Conservation (phyloP, 2,797 vertebrate species). For the Hozukius guyotensis region DNA sequence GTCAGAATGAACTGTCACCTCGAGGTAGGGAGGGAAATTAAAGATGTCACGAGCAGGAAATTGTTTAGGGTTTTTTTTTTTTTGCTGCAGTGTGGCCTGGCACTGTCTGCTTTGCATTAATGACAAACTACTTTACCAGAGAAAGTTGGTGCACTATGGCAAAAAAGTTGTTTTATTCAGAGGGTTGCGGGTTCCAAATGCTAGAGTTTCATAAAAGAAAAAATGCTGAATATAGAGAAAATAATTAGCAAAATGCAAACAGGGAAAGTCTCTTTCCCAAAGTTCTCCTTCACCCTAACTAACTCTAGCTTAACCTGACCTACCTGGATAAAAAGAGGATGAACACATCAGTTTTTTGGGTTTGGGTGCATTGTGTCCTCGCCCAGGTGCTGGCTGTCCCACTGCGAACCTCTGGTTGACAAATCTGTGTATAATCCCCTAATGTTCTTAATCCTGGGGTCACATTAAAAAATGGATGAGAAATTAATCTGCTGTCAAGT, state of each 20-base stretch:
- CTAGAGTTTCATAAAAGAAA: background rate
- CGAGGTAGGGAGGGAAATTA: conserved; percentile 54
- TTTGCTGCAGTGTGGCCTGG: conserved; percentile 47
- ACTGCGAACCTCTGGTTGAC: conserved; percentile 66
- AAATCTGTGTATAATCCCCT: conserved; percentile 80
- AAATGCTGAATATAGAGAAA: conserved; percentile 8
- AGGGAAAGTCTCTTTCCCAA: background rate
- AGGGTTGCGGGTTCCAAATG: background rate
- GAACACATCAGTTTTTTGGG: conserved; percentile 31
- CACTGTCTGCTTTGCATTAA: conserved; percentile 50
- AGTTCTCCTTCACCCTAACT: conserved; percentile 11
- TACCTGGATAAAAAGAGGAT: conserved; percentile 37
- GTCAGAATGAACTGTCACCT: conserved; percentile 55
- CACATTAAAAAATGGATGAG: conserved; percentile 82
- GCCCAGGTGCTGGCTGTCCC: conserved; percentile 72
- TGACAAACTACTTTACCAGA: conserved; percentile 46
- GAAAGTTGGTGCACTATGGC: conserved; percentile 47
- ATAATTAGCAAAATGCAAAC: conserved; percentile 11
- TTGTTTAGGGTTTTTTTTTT: conserved; percentile 46
- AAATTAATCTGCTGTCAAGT: conserved; percentile 81
- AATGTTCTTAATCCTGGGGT: conserved; percentile 80
- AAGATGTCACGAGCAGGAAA: conserved; percentile 59
- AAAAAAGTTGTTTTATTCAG: background rate
- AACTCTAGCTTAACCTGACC: conserved; percentile 10
- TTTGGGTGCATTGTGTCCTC: conserved; percentile 63